These are phyloP conservation scores for Pocillopora grandis DNA, from an alignment of 92 coral and sea anemone genomes.

Conservation along the genomic window DNA sequence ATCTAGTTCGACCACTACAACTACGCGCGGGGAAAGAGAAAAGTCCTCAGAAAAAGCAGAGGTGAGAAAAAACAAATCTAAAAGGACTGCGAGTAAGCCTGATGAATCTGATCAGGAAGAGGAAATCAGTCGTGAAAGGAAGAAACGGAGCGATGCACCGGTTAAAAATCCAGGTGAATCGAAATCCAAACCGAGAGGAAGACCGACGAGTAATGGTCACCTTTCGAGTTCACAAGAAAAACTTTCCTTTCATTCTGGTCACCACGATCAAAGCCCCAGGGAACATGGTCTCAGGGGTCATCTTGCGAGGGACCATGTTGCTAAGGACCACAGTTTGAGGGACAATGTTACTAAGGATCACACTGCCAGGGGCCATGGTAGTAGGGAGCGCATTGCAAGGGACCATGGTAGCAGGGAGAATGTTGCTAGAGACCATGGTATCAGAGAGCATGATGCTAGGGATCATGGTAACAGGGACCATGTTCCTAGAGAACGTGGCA, in stretches of 20 bases:
- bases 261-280: constrained; percentile 48
- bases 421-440: no score
- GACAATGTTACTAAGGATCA: no score
- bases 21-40: not conserved
- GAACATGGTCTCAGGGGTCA: not conserved
- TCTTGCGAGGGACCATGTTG: no score
- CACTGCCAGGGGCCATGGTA: no score
- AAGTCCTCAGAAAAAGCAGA: constrained; percentile 22
- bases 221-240: constrained; percentile 39
- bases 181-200: constrained; percentile 21
- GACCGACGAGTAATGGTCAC: constrained; percentile 35
- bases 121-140: constrained; percentile 17
- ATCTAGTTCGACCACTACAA: not conserved
- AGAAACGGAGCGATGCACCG: not conserved
- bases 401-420: no score
- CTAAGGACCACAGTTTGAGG: no score
- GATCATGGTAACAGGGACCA: not conserved
- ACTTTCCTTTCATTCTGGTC: constrained; percentile 28
- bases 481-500: constrained; percentile 26
- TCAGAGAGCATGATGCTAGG: no score
- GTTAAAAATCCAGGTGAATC: constrained; percentile 3
- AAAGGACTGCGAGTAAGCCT: constrained; percentile 64
- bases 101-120: constrained; percentile 68
- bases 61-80: constrained; percentile 17
- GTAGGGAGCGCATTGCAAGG: no score